A percentile compares a stretch with the other conserved stretches of the same genome.
phyloP scores from a whole-genome alignment of 1,140 invertebrate species.

The Lethocerus indicus region DNA sequence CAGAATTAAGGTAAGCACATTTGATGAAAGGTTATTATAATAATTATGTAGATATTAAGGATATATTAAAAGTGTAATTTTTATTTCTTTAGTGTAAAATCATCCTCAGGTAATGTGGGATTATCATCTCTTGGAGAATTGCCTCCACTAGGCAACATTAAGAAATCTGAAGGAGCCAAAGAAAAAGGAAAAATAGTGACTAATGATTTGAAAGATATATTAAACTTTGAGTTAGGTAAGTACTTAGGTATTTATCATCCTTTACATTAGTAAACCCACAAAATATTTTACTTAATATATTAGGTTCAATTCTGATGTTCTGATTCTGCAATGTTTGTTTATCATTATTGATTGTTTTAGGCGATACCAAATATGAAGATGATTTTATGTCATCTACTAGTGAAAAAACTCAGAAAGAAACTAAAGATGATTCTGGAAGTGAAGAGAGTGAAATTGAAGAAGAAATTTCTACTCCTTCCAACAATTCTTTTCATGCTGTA shows the following conservation, averaged over 20 bases:
- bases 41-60: neutral
- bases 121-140: slow-evolving; percentile 7
- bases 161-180: neutral
- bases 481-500: neutral
- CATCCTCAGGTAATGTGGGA: neutral
- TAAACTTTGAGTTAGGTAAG: slow-evolving; percentile 27
- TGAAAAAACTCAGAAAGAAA: slow-evolving; percentile 26
- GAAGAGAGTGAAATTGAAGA: slow-evolving; percentile 17
- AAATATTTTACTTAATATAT: neutral
- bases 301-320: neutral
- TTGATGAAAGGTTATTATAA: neutral
- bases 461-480: slow-evolving; percentile 11
- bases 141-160: neutral
- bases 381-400: slow-evolving; percentile 28
- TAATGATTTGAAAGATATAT: slow-evolving; percentile 28
- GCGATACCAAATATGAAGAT: slow-evolving; percentile 22
- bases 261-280: neutral
- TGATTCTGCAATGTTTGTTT: too few species aligned
- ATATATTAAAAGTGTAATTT: neutral
- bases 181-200: slow-evolving; percentile 27
- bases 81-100: neutral
- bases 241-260: slow-evolving; percentile 7
- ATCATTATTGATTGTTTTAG: slow-evolving; percentile 3
- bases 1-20: neutral
- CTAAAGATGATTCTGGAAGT: slow-evolving; percentile 13